Evolutionary conservation across 2,797 vertebrate genomes (phyloP).

Genomic region (Poliocrania exsul): DNA sequence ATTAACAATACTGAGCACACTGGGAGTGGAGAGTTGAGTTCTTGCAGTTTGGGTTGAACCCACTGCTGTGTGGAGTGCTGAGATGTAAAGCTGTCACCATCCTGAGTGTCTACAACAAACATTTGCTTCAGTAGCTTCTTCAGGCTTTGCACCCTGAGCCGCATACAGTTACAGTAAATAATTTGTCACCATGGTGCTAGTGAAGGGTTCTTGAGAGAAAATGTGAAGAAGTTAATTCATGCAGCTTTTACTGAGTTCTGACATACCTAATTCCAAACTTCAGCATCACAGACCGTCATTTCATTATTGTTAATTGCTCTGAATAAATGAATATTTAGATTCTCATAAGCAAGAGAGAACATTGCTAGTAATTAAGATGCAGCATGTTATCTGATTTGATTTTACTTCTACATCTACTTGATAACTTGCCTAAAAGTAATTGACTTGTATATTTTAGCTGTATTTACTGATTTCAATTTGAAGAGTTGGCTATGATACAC

Average conservation of each 20-base stretch:
- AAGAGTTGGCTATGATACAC: neutral
- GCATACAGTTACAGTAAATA: neutral
- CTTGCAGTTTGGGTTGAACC: neutral
- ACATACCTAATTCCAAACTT: slow-evolving; percentile 16
- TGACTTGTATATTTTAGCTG: neutral
- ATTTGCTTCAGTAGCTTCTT: neutral
- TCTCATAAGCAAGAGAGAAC: neutral
- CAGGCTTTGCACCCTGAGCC: neutral
- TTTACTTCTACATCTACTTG: slow-evolving; percentile 28
- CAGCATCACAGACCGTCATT: neutral
- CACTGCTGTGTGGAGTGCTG: neutral
- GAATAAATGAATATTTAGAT: slow-evolving; percentile 57
- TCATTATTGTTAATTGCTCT: slow-evolving; percentile 43
- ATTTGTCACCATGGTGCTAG: neutral
- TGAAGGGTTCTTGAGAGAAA: neutral
- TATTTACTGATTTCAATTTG: neutral
- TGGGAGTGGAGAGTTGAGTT: neutral
- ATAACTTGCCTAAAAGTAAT: slow-evolving; percentile 1
- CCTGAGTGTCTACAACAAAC: neutral
- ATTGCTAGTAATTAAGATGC: slow-evolving; percentile 42
- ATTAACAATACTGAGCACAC: neutral
- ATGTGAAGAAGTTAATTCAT: slow-evolving; percentile 9
- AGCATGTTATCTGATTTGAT: slow-evolving; percentile 24
- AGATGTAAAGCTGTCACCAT: neutral
- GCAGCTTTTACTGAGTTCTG: slow-evolving; percentile 8